Conservation (phyloP, 2,888 invertebrate species). For the Thymelicus sylvestris region DNA sequence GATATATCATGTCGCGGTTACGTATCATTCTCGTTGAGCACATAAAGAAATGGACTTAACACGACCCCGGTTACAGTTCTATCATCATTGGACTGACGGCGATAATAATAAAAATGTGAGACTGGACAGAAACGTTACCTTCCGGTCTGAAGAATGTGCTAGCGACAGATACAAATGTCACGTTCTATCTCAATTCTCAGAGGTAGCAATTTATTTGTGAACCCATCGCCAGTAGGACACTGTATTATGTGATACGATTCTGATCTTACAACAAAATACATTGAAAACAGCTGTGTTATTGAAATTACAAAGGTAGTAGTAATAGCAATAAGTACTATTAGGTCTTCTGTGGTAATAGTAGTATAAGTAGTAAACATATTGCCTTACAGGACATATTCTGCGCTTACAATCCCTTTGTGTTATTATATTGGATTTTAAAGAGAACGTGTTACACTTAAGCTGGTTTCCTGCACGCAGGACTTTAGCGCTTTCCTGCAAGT, state of each 20-base stretch:
- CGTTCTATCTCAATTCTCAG: neutral
- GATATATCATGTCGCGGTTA: no score
- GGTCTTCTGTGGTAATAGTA: no score
- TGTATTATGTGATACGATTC: no score
- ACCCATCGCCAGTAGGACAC: no score
- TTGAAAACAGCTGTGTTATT: no score
- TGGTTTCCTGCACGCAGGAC: neutral
- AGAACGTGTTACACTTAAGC: conserved; percentile 8
- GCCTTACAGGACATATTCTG: neutral
- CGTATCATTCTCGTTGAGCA: no score
- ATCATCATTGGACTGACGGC: no score
- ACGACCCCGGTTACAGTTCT: no score
- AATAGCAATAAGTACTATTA: no score
- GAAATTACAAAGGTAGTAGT: neutral
- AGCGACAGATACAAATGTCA: neutral
- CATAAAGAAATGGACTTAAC: no score
- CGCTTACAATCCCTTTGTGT: neutral
- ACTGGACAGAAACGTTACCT: neutral
- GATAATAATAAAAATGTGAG: neutral
- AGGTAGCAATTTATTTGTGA: neutral
- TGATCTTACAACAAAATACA: no score
- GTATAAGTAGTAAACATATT: neutral
- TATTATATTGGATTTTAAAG: conserved; percentile 23
- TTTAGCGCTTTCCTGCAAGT: neutral
- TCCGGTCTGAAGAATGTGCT: neutral